Conservation (phyloP, 1,140 invertebrate species). For the Anthonomus grandis region DNA sequence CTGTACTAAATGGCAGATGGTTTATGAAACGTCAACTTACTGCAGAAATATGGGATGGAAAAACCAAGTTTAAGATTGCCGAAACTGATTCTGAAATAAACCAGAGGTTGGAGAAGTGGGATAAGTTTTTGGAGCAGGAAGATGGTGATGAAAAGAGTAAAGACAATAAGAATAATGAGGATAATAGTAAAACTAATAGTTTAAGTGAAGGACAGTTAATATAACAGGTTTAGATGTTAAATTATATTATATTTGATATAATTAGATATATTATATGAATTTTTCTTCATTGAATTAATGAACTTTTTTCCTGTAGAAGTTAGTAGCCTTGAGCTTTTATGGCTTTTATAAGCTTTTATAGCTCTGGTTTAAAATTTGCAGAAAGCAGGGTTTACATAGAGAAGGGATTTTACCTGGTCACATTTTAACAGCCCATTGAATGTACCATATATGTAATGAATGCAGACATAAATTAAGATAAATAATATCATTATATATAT, state of each 20-base stretch:
- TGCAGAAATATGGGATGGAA: conserved; percentile 93
- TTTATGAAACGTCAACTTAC: conserved; percentile 82
- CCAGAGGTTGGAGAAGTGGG: conserved; percentile 82
- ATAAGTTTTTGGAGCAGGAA: conserved; percentile 71
- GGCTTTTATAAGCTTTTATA: too few relatives aligned
- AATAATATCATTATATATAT: too few relatives aligned
- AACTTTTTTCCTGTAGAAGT: too few relatives aligned
- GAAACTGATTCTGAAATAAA: conserved; percentile 89
- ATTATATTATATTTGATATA: neutral
- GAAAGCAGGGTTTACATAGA: too few relatives aligned
- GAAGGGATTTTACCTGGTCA: too few relatives aligned
- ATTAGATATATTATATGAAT: too few relatives aligned
- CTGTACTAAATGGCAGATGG: conserved; percentile 86
- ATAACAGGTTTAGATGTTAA: neutral
- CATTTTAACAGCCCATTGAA: too few relatives aligned
- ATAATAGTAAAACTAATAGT: neutral
- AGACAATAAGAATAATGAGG: neutral
- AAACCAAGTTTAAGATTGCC: conserved; percentile 86
- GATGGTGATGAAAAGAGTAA: conserved; percentile 23
- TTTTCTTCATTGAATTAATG: too few relatives aligned
- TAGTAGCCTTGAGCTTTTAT: too few relatives aligned
- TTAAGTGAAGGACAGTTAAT: neutral
- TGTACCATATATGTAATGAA: too few relatives aligned
- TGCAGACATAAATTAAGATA: too few relatives aligned
- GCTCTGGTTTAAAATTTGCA: too few relatives aligned